These are phyloP conservation scores for Phenacoccus solenopsis DNA, from an alignment of 1,140 invertebrate genomes.

Conservation along the genomic window DNA sequence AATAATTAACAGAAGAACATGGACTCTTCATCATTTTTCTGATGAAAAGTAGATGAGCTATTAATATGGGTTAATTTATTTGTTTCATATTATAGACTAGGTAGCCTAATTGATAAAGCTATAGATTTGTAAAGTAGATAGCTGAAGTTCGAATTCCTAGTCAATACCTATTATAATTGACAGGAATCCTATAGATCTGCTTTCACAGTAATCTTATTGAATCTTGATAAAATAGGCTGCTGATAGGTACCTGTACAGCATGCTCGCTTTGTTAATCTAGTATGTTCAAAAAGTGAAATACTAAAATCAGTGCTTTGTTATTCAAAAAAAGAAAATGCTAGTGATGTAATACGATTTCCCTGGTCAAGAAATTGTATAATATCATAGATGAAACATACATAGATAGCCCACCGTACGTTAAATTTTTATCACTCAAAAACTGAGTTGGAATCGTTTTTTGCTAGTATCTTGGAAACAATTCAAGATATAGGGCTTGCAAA, in stretches of 20 bases:
- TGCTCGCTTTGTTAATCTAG: neutral
- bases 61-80: neutral
- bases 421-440: no score
- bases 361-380: no score
- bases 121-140: neutral
- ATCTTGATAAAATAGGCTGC: no score
- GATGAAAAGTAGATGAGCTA: neutral
- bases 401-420: no score
- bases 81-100: neutral
- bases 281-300: neutral
- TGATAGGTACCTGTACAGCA: neutral
- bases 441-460: no score
- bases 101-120: neutral
- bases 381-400: no score
- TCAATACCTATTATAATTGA: neutral
- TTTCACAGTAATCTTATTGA: neutral
- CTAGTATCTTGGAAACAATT: no score
- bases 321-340: neutral
- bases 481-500: neutral
- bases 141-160: neutral
- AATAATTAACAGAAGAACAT: neutral
- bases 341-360: neutral
- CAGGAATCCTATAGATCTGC: neutral
- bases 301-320: neutral
- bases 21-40: neutral